Conservation (phyloP, 1,140 invertebrate genomes). For the Periplaneta americana region DNA sequence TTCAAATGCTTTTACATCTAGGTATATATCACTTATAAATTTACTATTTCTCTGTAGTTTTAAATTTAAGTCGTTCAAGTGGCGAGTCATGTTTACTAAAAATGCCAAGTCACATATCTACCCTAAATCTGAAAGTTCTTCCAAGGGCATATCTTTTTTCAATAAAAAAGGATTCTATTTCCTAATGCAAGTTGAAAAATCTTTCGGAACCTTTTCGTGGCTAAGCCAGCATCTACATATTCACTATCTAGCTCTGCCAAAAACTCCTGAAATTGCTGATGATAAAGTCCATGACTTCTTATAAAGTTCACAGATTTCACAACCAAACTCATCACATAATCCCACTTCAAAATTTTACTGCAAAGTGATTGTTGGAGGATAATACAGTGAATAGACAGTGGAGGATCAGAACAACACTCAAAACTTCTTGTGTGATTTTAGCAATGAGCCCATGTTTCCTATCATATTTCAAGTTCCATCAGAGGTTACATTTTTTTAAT, state of each 20-base stretch:
- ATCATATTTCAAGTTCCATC: conserved; percentile 15
- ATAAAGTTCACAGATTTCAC: conserved; percentile 33
- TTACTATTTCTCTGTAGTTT: background rate
- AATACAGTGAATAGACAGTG: background rate
- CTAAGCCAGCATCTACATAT: conserved; percentile 24
- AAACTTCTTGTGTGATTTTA: conserved; percentile 26
- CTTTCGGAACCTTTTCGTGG: background rate
- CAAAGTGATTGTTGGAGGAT: background rate
- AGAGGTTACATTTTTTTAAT: conserved; percentile 26
- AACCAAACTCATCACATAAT: conserved; percentile 30
- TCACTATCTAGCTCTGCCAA: conserved; percentile 28
- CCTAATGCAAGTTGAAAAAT: background rate
- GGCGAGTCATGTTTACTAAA: background rate
- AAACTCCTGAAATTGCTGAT: conserved; percentile 32
- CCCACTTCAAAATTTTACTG: conserved; percentile 2
- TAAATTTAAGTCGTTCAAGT: background rate
- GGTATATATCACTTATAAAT: background rate
- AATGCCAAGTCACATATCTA: background rate
- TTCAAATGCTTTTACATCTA: background rate
- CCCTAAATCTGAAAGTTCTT: background rate
- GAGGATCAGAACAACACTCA: conserved; percentile 13
- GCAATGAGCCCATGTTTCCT: conserved; percentile 23
- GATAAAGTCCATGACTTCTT: conserved; percentile 28
- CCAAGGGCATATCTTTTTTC: background rate
- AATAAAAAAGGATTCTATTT: background rate